Percentiles rank a stretch among this genome's conserved stretches.
Conservation (phyloP, 1,140 invertebrate genomes). For the Mylabris phalerata region DNA sequence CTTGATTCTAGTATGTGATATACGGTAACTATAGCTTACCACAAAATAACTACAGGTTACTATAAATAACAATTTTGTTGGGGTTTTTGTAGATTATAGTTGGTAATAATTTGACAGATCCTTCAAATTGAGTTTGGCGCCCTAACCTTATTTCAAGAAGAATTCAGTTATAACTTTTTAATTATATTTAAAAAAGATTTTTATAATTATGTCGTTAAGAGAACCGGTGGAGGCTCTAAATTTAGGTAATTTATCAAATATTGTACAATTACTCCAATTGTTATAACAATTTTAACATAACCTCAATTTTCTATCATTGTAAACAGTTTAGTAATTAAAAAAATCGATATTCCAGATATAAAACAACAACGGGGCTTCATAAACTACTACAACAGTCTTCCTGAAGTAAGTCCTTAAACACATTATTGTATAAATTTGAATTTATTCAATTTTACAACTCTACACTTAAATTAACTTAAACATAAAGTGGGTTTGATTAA, state of each 20-base stretch:
- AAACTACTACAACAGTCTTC: not conserved
- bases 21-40: no score
- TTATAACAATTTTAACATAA: not conserved
- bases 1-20: no score
- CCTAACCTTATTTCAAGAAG: no score
- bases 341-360: conserved; percentile 3
- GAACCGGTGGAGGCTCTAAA: not conserved
- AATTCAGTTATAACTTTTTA: no score
- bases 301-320: not conserved
- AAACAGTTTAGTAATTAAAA: not conserved
- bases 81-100: no score
- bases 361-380: conserved; percentile 5
- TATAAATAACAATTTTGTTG: no score
- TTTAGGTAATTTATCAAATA: not conserved
- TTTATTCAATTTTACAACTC: not conserved
- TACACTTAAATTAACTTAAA: conserved; percentile 8
- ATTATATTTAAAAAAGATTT: no score
- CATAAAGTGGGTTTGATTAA: not conserved
- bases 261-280: no score
- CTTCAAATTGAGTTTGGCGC: no score
- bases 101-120: no score
- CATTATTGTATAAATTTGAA: not conserved
- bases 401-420: conserved; percentile 1
- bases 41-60: no score
- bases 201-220: no score